Evolutionary conservation across 2,888 invertebrate genomes (phyloP).

Genomic region (Drosophila cracens): DNA sequence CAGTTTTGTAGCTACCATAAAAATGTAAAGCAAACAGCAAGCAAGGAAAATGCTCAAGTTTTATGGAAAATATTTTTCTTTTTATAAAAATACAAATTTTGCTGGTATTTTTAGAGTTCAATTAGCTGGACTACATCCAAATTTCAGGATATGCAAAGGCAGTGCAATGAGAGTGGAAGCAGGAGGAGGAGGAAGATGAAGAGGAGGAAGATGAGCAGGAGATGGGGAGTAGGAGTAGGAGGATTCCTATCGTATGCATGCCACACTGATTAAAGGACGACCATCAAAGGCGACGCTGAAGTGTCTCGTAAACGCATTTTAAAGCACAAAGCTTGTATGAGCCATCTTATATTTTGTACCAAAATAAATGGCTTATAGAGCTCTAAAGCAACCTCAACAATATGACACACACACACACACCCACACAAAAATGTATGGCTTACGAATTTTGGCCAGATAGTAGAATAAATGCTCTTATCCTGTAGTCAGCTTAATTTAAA

Average conservation of each 20-base stretch:
- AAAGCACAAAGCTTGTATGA: conserved; percentile 51
- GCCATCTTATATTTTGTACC: conserved; percentile 11
- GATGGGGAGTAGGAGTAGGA: neutral
- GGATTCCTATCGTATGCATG: conserved; percentile 10
- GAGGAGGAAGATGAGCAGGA: conserved; percentile 6
- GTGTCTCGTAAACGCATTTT: conserved; percentile 55
- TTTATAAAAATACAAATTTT: conserved; percentile 1
- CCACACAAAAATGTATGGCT: neutral
- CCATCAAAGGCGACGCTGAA: conserved; percentile 51
- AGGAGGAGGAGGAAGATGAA: neutral
- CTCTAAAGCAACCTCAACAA: conserved; percentile 39
- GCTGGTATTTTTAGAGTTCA: conserved; percentile 54
- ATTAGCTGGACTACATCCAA: conserved; percentile 49
- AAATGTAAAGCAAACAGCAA: conserved; percentile 30
- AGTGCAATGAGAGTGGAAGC: neutral
- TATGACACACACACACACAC: conserved; percentile 17
- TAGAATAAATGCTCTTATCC: conserved; percentile 3
- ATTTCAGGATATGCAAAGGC: conserved; percentile 9
- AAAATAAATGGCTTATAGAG: conserved; percentile 38
- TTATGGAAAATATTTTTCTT: conserved; percentile 9
- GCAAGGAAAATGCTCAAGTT: conserved; percentile 7
- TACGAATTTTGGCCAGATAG: neutral
- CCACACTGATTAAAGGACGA: conserved; percentile 42
- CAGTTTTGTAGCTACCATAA: neutral
- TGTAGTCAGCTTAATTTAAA: neutral